Conservation (phyloP, 2,888 invertebrate genomes). For the Aphidoletes aphidimyza region DNA sequence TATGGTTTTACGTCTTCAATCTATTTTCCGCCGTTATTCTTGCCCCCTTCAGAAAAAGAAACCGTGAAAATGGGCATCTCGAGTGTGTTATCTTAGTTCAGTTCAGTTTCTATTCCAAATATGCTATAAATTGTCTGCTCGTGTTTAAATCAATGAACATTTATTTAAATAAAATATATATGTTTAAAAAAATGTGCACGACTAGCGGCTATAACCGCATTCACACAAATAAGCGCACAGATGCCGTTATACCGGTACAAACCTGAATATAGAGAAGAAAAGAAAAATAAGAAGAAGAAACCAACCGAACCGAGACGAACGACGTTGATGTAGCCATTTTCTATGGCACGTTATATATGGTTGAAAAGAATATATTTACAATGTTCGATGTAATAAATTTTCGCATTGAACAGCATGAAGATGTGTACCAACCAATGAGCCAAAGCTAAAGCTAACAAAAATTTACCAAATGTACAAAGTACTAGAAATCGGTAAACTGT, state of each 20-base stretch:
- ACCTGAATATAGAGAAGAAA: not conserved
- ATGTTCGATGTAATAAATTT: slow-evolving; percentile 34
- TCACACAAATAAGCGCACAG: slow-evolving; percentile 20
- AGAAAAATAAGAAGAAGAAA: not conserved
- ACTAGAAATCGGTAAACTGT: slow-evolving; percentile 23
- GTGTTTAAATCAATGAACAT: slow-evolving; percentile 49
- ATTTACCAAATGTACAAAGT: slow-evolving; percentile 21
- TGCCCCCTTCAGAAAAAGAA: not conserved
- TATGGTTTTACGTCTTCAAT: slow-evolving; percentile 34
- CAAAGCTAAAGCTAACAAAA: not conserved
- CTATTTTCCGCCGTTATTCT: slow-evolving; percentile 13
- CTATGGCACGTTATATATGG: slow-evolving; percentile 34
- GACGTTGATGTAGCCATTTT: not conserved
- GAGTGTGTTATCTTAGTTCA: slow-evolving; percentile 16
- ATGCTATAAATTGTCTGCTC: slow-evolving; percentile 37
- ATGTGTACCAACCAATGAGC: slow-evolving; percentile 19
- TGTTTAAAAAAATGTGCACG: slow-evolving; percentile 1
- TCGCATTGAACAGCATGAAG: slow-evolving; percentile 31
- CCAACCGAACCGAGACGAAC: not conserved
- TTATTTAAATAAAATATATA: slow-evolving; percentile 49
- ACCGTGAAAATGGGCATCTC: no score
- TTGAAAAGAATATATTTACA: slow-evolving; percentile 49
- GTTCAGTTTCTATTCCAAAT: slow-evolving; percentile 41
- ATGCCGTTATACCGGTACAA: not conserved
- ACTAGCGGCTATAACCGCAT: slow-evolving; percentile 40